phyloP scores from a whole-genome alignment of 23 tunicate genomes.

The Aplidium turbinatum region DNA sequence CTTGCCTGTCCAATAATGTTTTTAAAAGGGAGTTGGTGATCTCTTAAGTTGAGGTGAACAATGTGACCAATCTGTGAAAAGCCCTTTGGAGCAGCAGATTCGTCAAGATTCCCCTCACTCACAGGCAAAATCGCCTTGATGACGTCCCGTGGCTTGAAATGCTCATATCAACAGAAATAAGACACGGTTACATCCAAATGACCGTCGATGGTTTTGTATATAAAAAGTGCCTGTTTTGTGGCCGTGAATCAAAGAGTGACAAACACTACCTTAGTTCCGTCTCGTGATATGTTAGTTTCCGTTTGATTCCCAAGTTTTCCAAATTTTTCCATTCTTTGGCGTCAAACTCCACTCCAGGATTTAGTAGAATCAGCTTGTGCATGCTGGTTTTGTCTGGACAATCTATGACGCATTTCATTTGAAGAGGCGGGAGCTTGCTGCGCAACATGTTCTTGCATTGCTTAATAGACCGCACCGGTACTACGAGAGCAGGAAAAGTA shows the following conservation, averaged over 20 bases:
- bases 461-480: conserved; percentile 19
- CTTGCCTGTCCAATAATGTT: conserved; percentile 69
- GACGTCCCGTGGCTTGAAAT: conserved; percentile 10
- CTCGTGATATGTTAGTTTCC: conserved; percentile 3
- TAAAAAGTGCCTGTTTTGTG: too few relatives aligned
- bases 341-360: conserved; percentile 2
- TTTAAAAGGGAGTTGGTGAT: conserved; percentile 62
- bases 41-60: conserved; percentile 61
- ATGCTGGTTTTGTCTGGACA: not conserved
- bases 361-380: conserved; percentile 1
- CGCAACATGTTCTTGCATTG: conserved; percentile 23
- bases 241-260: too few relatives aligned
- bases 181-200: not conserved
- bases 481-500: conserved; percentile 15
- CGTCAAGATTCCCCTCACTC: not conserved
- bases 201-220: too few relatives aligned
- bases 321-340: not conserved
- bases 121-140: conserved; percentile 17
- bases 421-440: not conserved
- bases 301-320: conserved; percentile 1
- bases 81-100: conserved; percentile 24
- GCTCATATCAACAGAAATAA: conserved; percentile 22
- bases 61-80: conserved; percentile 68
- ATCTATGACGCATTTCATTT: conserved; percentile 8
- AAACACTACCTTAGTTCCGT: conserved; percentile 18